Evolutionary conservation across 2,113 vertebrate genomes (phyloP).

Genomic region (Mobula birostris): DNA sequence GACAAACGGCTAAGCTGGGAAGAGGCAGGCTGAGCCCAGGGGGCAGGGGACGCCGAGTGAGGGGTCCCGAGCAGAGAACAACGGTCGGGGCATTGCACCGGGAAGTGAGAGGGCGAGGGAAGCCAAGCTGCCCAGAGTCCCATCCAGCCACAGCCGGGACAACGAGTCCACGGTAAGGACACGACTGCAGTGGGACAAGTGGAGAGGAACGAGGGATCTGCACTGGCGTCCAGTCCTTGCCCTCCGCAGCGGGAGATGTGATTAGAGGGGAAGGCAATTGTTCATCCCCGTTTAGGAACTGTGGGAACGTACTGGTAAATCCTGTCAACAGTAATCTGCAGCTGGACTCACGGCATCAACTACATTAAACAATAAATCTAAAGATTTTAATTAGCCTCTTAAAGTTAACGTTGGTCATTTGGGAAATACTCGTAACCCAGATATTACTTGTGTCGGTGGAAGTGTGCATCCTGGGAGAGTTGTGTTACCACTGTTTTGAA

Average conservation of each 20-base stretch:
- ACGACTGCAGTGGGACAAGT: not conserved
- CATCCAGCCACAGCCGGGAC: not conserved
- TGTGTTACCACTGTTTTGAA: not conserved
- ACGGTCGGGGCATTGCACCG: not conserved
- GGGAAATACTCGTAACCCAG: not conserved
- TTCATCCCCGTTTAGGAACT: not conserved
- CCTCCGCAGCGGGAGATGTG: not conserved
- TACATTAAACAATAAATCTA: not conserved
- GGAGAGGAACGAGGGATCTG: not conserved
- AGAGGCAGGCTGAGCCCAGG: not conserved
- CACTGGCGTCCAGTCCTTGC: not conserved
- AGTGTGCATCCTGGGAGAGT: not conserved
- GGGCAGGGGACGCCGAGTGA: not conserved
- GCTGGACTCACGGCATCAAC: not conserved
- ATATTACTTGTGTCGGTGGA: not conserved
- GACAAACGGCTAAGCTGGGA: not conserved
- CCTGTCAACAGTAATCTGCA: not conserved
- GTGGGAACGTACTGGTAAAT: not conserved
- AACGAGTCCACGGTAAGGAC: not conserved
- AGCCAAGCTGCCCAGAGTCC: not conserved
- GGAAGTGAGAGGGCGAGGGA: not conserved
- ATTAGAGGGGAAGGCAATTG: not conserved
- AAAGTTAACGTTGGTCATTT: not conserved
- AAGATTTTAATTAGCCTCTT: not conserved
- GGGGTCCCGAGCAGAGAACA: too few relatives aligned